Conservation (phyloP, 2,797 vertebrate species). For the Liasis olivaceus region DNA sequence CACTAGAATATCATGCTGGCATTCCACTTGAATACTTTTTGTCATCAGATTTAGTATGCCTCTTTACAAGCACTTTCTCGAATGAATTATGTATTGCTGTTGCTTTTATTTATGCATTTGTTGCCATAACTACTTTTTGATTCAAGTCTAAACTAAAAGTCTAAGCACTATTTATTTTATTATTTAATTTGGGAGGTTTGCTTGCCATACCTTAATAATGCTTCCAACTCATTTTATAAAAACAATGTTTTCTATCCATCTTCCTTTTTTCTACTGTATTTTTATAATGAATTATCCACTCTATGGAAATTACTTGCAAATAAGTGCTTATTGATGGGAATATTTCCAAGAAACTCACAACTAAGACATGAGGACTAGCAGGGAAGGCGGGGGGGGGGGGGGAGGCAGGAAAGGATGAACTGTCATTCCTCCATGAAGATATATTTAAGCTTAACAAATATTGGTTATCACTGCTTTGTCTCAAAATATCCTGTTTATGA, state of each 20-base stretch:
- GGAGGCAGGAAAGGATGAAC: neutral
- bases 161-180: neutral
- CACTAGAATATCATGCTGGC: constrained; percentile 49
- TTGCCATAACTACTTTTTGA: neutral
- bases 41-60: neutral
- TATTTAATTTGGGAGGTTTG: neutral
- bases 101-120: neutral
- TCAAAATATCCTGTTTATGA: constrained; percentile 31
- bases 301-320: neutral
- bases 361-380: constrained; percentile 18
- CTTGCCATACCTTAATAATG: neutral
- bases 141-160: neutral
- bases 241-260: neutral
- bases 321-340: neutral
- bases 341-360: constrained; percentile 25
- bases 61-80: neutral
- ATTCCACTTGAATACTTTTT: constrained; percentile 25
- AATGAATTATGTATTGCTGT: neutral
- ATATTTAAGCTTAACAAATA: constrained; percentile 39
- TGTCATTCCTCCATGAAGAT: neutral
- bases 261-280: neutral
- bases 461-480: neutral
- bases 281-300: neutral
- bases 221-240: neutral
- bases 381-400: neutral